These are phyloP conservation scores for Agonopterix subpropinquella DNA, from an alignment of 2,888 invertebrate species.

Conservation along the genomic window DNA sequence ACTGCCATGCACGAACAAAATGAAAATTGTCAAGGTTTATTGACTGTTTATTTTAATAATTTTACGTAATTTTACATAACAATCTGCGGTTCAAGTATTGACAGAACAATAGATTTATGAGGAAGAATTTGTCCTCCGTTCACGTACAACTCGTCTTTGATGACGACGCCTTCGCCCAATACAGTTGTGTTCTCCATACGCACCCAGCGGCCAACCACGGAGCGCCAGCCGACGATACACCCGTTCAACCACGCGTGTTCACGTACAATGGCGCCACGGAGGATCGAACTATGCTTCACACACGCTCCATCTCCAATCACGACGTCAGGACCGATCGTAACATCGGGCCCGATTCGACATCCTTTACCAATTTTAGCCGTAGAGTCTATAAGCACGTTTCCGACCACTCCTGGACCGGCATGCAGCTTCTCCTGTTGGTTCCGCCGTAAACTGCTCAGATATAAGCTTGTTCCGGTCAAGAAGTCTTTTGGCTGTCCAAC, in stretches of 20 bases:
- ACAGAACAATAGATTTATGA: conserved; percentile 94
- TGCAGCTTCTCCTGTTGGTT: conserved; percentile 84
- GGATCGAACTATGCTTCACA: conserved; percentile 93
- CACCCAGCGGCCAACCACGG: conserved; percentile 97
- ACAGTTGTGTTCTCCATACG: conserved; percentile 98
- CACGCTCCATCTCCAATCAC: conserved; percentile 97
- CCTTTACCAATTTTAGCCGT: conserved; percentile 94
- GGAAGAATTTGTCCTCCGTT: conserved; percentile 99
- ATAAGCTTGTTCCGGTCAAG: conserved; percentile 92
- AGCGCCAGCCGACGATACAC: conserved; percentile 98
- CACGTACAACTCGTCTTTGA: conserved; percentile 98
- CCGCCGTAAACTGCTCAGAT: conserved; percentile 87
- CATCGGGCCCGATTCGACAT: conserved; percentile 98
- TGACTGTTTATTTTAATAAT: background rate
- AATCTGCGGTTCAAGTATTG: conserved; percentile 97
- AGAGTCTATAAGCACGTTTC: conserved; percentile 94
- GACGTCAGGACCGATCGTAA: conserved; percentile 95
- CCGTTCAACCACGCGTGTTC: conserved; percentile 98
- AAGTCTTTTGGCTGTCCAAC: conserved; percentile 99
- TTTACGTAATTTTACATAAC: conserved; percentile 91
- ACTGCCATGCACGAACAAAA: too few relatives aligned
- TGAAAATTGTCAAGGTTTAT: background rate
- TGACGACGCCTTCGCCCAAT: conserved; percentile 98
- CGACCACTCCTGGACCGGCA: conserved; percentile 86
- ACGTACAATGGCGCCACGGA: conserved; percentile 86